phyloP scores from a whole-genome alignment of 2,888 invertebrate species.

The Clivina fossor region DNA sequence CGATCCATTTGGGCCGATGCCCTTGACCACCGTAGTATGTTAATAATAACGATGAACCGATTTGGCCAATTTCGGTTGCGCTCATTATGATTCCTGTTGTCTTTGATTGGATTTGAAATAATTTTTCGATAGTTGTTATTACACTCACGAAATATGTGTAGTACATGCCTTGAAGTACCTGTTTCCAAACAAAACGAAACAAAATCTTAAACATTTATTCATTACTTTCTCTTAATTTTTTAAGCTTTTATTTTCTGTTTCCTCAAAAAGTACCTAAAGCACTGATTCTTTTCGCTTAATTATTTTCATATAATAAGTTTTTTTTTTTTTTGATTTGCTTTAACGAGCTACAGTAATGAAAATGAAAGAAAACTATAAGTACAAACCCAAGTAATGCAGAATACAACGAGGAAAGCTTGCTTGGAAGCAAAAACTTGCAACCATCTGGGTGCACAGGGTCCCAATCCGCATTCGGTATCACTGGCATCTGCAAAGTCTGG shows the following conservation, averaged over 20 bases:
- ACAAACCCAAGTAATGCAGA: conserved; percentile 85
- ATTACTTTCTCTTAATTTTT: no score
- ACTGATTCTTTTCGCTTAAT: no score
- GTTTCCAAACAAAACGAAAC: no score
- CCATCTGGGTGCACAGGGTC: conserved; percentile 74
- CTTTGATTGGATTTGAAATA: conserved; percentile 89
- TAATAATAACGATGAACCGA: conserved; percentile 82
- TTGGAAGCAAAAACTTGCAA: conserved; percentile 81
- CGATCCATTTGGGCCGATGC: conserved; percentile 91
- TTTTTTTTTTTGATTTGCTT: no score
- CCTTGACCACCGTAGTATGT: conserved; percentile 91
- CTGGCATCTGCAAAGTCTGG: conserved; percentile 51
- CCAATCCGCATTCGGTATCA: conserved; percentile 75
- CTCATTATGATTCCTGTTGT: conserved; percentile 88
- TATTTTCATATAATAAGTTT: no score
- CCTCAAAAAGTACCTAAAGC: no score
- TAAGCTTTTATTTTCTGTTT: no score
- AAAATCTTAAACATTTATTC: no score
- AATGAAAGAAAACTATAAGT: no score
- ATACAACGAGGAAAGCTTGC: conserved; percentile 84
- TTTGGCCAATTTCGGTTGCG: conserved; percentile 91
- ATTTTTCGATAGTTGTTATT: conserved; percentile 89
- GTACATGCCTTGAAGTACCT: conserved; percentile 84
- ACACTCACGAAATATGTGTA: conserved; percentile 93
- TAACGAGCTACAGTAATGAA: no score